These are phyloP conservation scores for Abrostola tripartita DNA, from an alignment of 2,888 invertebrate genomes.

Conservation along the genomic window DNA sequence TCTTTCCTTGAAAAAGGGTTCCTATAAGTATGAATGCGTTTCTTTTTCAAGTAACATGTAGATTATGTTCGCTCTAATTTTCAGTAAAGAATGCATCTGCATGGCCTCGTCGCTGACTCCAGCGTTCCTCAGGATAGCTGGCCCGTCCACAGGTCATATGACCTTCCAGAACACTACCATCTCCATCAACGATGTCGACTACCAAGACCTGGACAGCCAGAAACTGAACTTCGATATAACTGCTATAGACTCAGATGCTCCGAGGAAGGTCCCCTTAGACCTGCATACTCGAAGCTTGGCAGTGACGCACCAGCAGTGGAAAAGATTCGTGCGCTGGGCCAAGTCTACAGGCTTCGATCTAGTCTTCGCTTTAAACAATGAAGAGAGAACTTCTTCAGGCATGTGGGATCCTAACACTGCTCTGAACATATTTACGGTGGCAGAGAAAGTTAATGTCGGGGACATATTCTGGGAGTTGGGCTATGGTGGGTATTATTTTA, in stretches of 20 bases:
- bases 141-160: slow-evolving; percentile 89
- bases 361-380: slow-evolving; percentile 91
- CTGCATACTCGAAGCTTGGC: slow-evolving; percentile 50
- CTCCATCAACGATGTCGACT: slow-evolving; percentile 63
- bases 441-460: slow-evolving; percentile 89
- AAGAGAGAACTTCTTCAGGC: slow-evolving; percentile 80
- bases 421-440: slow-evolving; percentile 90
- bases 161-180: slow-evolving; percentile 77
- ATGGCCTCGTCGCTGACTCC: slow-evolving; percentile 91
- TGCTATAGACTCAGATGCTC: slow-evolving; percentile 39
- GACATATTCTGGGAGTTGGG: slow-evolving; percentile 93
- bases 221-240: slow-evolving; percentile 31
- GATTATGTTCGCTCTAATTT: slow-evolving; percentile 29
- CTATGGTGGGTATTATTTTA: slow-evolving; percentile 86
- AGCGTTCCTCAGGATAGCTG: slow-evolving; percentile 92
- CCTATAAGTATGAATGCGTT: no score
- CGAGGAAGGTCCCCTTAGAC: slow-evolving; percentile 25
- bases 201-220: slow-evolving; percentile 34
- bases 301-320: slow-evolving; percentile 72
- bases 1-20: no score
- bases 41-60: no score
- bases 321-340: slow-evolving; percentile 84
- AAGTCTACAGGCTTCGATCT: slow-evolving; percentile 89
- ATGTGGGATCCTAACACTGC: slow-evolving; percentile 92
- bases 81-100: slow-evolving; percentile 88